A percentile compares a stretch with the other conserved stretches of the same genome.
phyloP scores from a whole-genome alignment of 2,797 vertebrate genomes.

The Sebastes cheni region DNA sequence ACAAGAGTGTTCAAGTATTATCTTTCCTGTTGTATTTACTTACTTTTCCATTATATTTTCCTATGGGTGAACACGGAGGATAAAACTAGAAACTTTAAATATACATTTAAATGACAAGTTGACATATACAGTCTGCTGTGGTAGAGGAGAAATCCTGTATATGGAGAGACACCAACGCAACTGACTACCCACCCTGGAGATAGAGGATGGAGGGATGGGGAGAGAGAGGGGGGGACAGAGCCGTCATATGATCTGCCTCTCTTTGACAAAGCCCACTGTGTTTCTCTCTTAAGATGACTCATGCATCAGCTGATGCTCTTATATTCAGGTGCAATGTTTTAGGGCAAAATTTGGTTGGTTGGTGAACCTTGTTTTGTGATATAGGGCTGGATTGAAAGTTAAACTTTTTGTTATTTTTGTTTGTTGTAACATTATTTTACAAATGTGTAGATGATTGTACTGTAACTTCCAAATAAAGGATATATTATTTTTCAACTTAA shows the following conservation, averaged over 20 bases:
- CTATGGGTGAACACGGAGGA: not conserved
- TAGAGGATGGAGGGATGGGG: slow-evolving; percentile 1
- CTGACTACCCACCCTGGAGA: not conserved
- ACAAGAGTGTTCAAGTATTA: too few species aligned
- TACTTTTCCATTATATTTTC: not conserved
- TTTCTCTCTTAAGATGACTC: slow-evolving; percentile 32
- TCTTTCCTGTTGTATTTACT: too few species aligned
- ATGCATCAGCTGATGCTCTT: slow-evolving; percentile 51
- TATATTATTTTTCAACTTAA: not conserved
- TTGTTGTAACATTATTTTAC: not conserved
- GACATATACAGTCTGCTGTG: not conserved
- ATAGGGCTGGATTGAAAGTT: not conserved
- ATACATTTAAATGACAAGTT: not conserved
- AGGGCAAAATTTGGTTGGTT: not conserved
- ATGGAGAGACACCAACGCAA: not conserved
- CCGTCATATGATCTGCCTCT: slow-evolving; percentile 37
- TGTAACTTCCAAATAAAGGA: not conserved
- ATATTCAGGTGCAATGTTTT: slow-evolving; percentile 8
- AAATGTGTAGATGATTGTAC: not conserved
- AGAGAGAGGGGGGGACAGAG: slow-evolving; percentile 14
- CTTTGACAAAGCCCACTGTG: slow-evolving; percentile 62
- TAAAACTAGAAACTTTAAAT: not conserved
- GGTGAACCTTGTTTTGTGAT: not conserved
- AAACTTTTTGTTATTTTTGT: not conserved
- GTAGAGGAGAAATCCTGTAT: not conserved